Percentiles rank a stretch among this genome's conserved stretches.
Evolutionary conservation across 2,113 vertebrate species (phyloP).

Genomic region (Crocuta crocuta): DNA sequence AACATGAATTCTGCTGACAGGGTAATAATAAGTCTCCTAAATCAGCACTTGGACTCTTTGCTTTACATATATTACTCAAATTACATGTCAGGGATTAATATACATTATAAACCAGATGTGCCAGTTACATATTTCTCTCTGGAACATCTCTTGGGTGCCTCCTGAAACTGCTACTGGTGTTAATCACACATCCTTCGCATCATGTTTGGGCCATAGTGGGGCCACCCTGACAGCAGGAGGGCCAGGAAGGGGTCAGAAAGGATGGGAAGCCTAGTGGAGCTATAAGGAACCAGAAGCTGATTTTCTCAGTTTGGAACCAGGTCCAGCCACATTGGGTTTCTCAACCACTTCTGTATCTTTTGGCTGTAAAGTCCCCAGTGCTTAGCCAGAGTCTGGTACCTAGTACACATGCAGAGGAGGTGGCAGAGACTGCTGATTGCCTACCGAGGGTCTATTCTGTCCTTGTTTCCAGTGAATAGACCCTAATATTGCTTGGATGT

Average conservation of each 20-base stretch:
- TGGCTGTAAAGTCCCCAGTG: background rate
- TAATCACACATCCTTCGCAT: constrained; percentile 57
- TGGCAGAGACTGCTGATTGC: background rate
- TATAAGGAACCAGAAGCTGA: background rate
- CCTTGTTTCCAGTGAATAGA: constrained; percentile 30
- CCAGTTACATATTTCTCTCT: constrained; percentile 66
- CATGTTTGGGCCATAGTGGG: background rate
- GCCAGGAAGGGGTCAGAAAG: background rate
- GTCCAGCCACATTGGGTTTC: background rate
- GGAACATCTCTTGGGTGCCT: constrained; percentile 41
- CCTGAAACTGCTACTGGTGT: constrained; percentile 36
- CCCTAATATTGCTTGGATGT: background rate
- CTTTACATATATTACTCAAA: constrained; percentile 80
- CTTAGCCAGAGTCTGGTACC: background rate
- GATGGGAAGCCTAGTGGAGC: background rate
- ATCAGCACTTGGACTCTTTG: constrained; percentile 74
- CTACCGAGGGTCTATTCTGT: background rate
- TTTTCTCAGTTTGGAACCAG: background rate
- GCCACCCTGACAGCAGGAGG: background rate
- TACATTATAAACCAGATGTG: constrained; percentile 78
- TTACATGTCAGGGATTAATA: constrained; percentile 81
- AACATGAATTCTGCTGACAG: constrained; percentile 77
- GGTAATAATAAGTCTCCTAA: constrained; percentile 76
- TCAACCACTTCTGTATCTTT: background rate
- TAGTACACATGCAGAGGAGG: background rate